Percentiles rank a stretch among this genome's conserved stretches.
These are phyloP conservation scores for Catocala nupta DNA, from an alignment of 2,888 invertebrate species.

Conservation along the genomic window DNA sequence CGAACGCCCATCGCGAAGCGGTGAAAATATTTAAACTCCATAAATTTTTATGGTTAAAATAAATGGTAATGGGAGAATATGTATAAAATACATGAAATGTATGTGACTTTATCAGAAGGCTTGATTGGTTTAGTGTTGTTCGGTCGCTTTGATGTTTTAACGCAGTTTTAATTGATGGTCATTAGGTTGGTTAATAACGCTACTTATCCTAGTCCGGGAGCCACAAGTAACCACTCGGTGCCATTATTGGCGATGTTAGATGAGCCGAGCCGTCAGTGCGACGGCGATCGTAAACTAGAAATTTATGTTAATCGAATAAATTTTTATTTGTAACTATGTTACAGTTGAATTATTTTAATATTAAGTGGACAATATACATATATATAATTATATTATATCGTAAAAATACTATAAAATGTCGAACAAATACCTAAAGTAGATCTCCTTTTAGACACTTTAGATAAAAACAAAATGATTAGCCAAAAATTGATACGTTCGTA, in stretches of 20 bases:
- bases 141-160: slow-evolving; percentile 66
- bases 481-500: slow-evolving; percentile 5
- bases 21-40: slow-evolving; percentile 79
- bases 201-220: slow-evolving; percentile 36
- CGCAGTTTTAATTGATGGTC: slow-evolving; percentile 61
- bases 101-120: slow-evolving; percentile 68
- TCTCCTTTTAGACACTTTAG: not conserved
- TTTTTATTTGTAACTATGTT: slow-evolving; percentile 10
- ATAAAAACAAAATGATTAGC: not conserved
- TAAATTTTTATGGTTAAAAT: slow-evolving; percentile 76
- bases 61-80: slow-evolving; percentile 67
- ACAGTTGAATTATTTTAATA: slow-evolving; percentile 4
- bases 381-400: too few relatives aligned
- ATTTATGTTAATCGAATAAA: slow-evolving; percentile 21
- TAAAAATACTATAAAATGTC: not conserved
- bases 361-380: too few relatives aligned
- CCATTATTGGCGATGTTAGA: slow-evolving; percentile 28
- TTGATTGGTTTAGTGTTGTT: slow-evolving; percentile 61
- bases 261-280: slow-evolving; percentile 28
- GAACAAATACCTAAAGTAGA: not conserved
- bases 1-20: slow-evolving; percentile 65
- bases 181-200: slow-evolving; percentile 49
- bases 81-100: slow-evolving; percentile 70
- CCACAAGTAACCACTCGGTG: slow-evolving; percentile 21
- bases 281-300: slow-evolving; percentile 12